Evolutionary conservation across 2,797 vertebrate genomes (phyloP).

Genomic region (Ptychobarbus kaznakovi): DNA sequence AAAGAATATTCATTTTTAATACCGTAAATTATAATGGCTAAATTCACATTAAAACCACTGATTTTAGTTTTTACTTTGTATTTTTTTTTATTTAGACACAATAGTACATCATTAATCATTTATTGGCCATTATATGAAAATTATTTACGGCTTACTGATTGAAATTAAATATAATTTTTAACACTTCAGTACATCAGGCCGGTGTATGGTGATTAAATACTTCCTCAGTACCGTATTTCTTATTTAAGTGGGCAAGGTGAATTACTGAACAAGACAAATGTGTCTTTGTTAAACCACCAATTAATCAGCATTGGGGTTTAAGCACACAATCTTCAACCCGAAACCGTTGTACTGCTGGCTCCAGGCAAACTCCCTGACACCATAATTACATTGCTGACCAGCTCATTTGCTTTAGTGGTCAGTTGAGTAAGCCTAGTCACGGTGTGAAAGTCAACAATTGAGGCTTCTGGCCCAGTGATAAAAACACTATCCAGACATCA

Average conservation of each 20-base stretch:
- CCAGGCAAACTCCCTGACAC: conserved; percentile 50
- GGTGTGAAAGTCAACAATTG: conserved; percentile 61
- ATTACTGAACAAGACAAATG: conserved; percentile 55
- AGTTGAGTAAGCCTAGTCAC: conserved; percentile 55
- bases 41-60: not conserved
- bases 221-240: conserved; percentile 28
- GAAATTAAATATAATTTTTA: not conserved
- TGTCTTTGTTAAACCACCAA: conserved; percentile 48
- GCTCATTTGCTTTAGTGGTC: conserved; percentile 61
- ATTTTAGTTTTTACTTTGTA: not conserved
- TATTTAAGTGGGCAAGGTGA: conserved; percentile 44
- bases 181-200: not conserved
- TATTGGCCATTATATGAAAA: conserved; percentile 1
- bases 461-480: conserved; percentile 54
- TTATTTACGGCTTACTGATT: not conserved
- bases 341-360: conserved; percentile 49
- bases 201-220: conserved; percentile 16
- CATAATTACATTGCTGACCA: conserved; percentile 61
- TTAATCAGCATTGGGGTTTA: conserved; percentile 48
- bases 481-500: conserved; percentile 60
- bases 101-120: not conserved
- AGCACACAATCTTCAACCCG: conserved; percentile 31
- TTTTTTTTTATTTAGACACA: not conserved
- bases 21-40: not conserved
- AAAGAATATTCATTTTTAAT: not conserved